Base-by-base conservation (phyloP, 2,113 vertebrate species). In the Pterocles orientalis region DNA sequence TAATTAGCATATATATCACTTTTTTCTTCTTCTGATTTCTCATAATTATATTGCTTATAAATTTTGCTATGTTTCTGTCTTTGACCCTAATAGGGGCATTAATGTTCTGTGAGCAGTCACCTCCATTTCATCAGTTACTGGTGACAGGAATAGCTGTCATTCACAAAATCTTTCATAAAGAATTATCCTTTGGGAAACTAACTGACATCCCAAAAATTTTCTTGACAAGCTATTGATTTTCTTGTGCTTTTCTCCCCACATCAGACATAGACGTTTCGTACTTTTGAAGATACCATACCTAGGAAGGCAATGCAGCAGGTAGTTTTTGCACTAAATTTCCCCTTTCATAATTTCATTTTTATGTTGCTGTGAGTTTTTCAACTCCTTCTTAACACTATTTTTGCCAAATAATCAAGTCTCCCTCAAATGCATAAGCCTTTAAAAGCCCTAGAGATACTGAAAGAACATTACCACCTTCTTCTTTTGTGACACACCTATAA, bases 151-250 rank as follows among this genome's bases (percentile, higher is more conserved):
- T 23, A 82, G n/a, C 43, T 89, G 73, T 82, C 65, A 75, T 93
- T 94, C 56, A 70, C 54, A 78, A 77, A 94, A 87, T 56, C 15
- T 69, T 84, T 76, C 53, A 18, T 62, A 66, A 69, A 81, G 50
- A 75, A 76, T 69, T 92, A 81, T 58, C 7, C 41, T 91, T 94
- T 79, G 45, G 57, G 51, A 51, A 82, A 48, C 34, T 53, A 90
- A 45, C 25, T 85, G 65, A 29, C 18, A 82, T 84, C 20, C 29
- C 47, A 87, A 80, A 13, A 66, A 68, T 95, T 94, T 94, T 92
- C 78, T 87, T 93, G 97, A 83, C n/a, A 84, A 92, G 20, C 3
- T 94, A 68, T 85, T 92, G 61, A 79, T 82, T 65, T 96, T 62
- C 45, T 75, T 65, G 18, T 66, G 33, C 17, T 92, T 92, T 92